Conservation (phyloP, 2,888 invertebrate genomes). For the Drosophila austrosaltans region DNA sequence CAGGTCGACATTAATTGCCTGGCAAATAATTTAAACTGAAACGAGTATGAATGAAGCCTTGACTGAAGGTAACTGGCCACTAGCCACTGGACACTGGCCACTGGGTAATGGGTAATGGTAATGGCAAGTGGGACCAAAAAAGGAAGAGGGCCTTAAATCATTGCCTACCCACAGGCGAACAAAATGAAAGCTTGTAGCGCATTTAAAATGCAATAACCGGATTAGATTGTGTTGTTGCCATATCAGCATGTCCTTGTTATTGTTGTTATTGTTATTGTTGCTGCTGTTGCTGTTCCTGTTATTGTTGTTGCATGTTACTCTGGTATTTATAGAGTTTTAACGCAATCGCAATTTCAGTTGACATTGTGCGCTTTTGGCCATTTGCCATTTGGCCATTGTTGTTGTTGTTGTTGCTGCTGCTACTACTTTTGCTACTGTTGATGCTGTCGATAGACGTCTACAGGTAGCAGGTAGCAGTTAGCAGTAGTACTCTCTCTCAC, state of each 20-base stretch:
- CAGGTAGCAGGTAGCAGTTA: conserved; percentile 43
- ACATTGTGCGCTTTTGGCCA: conserved; percentile 69
- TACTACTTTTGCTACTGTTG: conserved; percentile 48
- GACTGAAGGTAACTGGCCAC: conserved; percentile 14
- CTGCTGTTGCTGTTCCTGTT: conserved; percentile 16
- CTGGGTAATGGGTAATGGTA: neutral
- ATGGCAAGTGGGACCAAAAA: neutral
- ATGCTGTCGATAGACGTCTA: conserved; percentile 56
- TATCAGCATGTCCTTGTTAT: conserved; percentile 46
- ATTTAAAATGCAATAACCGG: conserved; percentile 81
- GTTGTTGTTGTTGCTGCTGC: conserved; percentile 30
- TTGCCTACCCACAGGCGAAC: conserved; percentile 42
- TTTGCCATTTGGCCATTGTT: conserved; percentile 54
- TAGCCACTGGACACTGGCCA: neutral
- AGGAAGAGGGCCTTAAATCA: conserved; percentile 39
- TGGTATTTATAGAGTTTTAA: conserved; percentile 81
- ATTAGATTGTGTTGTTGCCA: conserved; percentile 74
- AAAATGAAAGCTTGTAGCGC: conserved; percentile 61
- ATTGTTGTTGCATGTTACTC: conserved; percentile 66
- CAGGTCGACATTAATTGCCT: conserved; percentile 42
- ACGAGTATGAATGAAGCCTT: conserved; percentile 18
- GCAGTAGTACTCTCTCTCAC: neutral
- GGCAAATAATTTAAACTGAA: conserved; percentile 43
- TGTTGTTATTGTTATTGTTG: conserved; percentile 40
- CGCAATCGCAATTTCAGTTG: conserved; percentile 78